These are phyloP conservation scores for Mustela nigripes DNA, from an alignment of 2,113 vertebrate species.

Conservation along the genomic window DNA sequence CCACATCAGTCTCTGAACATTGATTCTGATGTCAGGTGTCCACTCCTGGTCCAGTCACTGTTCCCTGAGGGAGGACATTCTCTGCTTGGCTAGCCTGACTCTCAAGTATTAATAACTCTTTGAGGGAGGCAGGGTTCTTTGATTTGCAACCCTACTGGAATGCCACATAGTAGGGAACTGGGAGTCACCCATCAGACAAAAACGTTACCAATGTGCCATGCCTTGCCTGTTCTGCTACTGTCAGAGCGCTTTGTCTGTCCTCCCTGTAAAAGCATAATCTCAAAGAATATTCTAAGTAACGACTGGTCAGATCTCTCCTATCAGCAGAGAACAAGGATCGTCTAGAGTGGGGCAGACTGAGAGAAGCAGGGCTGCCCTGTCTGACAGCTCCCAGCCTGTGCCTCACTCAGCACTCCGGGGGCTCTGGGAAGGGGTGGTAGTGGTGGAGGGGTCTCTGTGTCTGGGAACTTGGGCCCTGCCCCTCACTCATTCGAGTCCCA, in stretches of 20 bases:
- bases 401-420: neutral
- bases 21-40: neutral
- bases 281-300: neutral
- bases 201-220: neutral
- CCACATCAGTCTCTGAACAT: neutral
- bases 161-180: neutral
- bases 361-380: neutral
- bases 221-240: neutral
- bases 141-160: neutral
- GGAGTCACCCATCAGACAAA: neutral
- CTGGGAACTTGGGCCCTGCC: too few relatives aligned
- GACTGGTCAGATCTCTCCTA: neutral
- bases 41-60: neutral
- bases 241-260: neutral
- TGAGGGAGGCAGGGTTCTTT: neutral
- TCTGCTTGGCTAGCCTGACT: neutral
- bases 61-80: neutral
- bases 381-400: neutral
- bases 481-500: neutral
- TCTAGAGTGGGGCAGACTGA: neutral
- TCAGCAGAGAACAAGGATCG: neutral
- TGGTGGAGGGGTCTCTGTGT: rapidly evolving
- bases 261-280: neutral
- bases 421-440: neutral
- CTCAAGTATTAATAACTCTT: neutral